These are phyloP conservation scores for Myotis findleyi DNA, from an alignment of 2,797 vertebrate genomes.

Conservation along the genomic window DNA sequence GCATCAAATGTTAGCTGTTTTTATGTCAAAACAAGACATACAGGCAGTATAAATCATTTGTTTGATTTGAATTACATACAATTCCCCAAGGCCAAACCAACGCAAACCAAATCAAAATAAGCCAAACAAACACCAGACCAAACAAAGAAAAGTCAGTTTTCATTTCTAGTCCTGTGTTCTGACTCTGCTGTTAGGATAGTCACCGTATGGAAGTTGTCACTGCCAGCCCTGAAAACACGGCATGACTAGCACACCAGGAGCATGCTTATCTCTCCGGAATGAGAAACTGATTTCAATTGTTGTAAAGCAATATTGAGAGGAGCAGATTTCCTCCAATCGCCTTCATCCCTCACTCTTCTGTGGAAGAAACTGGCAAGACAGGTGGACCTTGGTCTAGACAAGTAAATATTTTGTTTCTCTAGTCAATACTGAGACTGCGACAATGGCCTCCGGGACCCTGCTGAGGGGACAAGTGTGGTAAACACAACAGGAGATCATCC, in stretches of 20 bases:
- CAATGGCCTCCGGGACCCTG: fast-evolving
- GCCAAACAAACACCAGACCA: neutral
- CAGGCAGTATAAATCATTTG: neutral
- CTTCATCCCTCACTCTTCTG: neutral
- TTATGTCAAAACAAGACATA: neutral
- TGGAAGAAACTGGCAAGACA: neutral
- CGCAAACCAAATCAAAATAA: constrained; percentile 13
- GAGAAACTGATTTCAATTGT: neutral
- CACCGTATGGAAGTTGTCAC: neutral
- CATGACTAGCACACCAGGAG: neutral
- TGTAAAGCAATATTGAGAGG: neutral
- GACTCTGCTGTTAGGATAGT: fast-evolving
- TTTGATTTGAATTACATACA: neutral
- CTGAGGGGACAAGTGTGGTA: too few relatives aligned
- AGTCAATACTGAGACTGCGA: too few relatives aligned
- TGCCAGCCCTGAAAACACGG: neutral
- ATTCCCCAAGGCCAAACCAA: neutral
- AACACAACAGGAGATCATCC: neutral
- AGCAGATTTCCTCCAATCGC: neutral
- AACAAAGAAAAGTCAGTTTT: neutral
- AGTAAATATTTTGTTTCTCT: neutral
- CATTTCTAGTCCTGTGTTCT: neutral
- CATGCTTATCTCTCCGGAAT: neutral
- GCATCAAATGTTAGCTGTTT: neutral
- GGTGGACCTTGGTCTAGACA: fast-evolving